Percentiles rank a stretch among this genome's conserved stretches.
phyloP scores from a whole-genome alignment of 2,113 vertebrate species.

The Poeciliopsis prolifica region DNA sequence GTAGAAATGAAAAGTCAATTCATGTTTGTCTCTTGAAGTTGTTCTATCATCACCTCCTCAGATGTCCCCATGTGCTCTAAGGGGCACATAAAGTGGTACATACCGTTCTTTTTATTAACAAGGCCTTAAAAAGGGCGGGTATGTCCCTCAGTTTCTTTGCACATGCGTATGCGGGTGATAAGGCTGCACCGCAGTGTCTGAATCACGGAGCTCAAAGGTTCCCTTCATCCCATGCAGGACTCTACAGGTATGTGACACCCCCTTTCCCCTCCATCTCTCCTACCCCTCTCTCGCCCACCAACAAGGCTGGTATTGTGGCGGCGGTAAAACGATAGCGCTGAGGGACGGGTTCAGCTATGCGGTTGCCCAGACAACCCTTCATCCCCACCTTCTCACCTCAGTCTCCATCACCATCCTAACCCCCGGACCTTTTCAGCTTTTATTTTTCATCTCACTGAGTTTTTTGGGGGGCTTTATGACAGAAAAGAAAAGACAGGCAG shows the following conservation, averaged over 20 bases:
- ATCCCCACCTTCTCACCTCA: slow-evolving; percentile 34
- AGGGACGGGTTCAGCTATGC: slow-evolving; percentile 72
- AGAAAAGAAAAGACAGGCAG: neutral
- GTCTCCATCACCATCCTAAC: neutral
- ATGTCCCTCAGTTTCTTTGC: slow-evolving; percentile 15
- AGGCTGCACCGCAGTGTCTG: slow-evolving; percentile 40
- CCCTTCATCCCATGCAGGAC: slow-evolving; percentile 70
- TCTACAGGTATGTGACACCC: slow-evolving; percentile 70
- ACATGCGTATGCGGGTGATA: slow-evolving; percentile 30
- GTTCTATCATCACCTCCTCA: slow-evolving; percentile 33
- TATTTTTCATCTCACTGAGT: slow-evolving; percentile 52
- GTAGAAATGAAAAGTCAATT: neutral
- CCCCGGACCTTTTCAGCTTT: slow-evolving; percentile 48
- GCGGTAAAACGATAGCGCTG: slow-evolving; percentile 75
- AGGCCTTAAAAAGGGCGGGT: slow-evolving; percentile 23
- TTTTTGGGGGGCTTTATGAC: neutral
- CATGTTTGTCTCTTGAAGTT: slow-evolving; percentile 19
- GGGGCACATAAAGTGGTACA: neutral
- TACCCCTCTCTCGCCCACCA: slow-evolving; percentile 30
- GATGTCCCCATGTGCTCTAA: neutral
- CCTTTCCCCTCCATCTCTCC: neutral
- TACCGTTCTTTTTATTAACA: slow-evolving; percentile 39
- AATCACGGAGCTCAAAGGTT: slow-evolving; percentile 68
- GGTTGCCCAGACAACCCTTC: slow-evolving; percentile 69
- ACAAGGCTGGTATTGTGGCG: slow-evolving; percentile 77